Conservation (phyloP, 2,797 vertebrate species). For the Hoplostethus atlanticus region DNA sequence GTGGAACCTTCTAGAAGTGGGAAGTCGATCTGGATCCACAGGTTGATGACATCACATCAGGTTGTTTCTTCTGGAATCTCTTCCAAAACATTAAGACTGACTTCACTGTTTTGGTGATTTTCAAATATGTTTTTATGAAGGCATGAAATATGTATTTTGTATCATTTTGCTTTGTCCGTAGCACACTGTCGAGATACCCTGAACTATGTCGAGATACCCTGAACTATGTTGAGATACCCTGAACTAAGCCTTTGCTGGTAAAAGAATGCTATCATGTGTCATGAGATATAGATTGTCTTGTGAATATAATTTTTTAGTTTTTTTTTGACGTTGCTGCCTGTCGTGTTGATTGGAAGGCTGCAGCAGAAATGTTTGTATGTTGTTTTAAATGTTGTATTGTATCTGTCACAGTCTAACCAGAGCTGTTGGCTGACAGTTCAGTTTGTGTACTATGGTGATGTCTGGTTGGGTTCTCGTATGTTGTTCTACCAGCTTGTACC, state of each 20-base stretch:
- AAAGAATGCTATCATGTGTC: slow-evolving; percentile 12
- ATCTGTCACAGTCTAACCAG: background rate
- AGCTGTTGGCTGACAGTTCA: slow-evolving; percentile 14
- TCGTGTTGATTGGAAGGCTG: slow-evolving; percentile 24
- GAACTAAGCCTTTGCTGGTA: slow-evolving; percentile 51
- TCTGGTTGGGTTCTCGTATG: background rate
- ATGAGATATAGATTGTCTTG: slow-evolving; percentile 29
- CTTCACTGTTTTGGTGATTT: slow-evolving; percentile 6
- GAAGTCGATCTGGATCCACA: no score
- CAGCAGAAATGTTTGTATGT: slow-evolving; percentile 41
- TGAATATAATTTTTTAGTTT: slow-evolving; percentile 1
- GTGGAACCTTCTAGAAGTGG: no score
- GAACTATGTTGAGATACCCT: slow-evolving; percentile 29
- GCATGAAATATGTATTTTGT: slow-evolving; percentile 8
- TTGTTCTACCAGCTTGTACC: background rate
- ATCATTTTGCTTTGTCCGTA: slow-evolving; percentile 48
- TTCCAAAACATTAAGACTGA: background rate
- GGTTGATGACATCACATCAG: no score
- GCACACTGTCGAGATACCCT: slow-evolving; percentile 41
- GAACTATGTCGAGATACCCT: slow-evolving; percentile 23
- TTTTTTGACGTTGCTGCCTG: slow-evolving; percentile 59
- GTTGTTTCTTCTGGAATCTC: no score
- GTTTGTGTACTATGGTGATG: background rate
- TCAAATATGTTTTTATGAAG: slow-evolving; percentile 7
- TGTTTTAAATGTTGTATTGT: slow-evolving; percentile 21